phyloP scores from a whole-genome alignment of 2,797 vertebrate genomes.

The Lacerta viridis region DNA sequence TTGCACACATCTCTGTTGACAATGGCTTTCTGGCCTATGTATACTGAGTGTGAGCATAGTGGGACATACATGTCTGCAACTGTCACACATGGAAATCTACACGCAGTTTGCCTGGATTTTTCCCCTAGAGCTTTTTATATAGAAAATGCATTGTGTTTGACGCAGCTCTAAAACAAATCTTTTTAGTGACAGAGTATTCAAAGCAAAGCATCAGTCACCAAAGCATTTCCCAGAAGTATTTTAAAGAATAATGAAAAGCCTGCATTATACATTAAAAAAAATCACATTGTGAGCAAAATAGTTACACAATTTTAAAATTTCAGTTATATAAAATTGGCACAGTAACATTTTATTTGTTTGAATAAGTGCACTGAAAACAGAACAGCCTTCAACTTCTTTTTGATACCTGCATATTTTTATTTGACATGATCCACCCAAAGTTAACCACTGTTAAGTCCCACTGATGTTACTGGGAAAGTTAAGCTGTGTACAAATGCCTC shows the following conservation, averaged over 20 bases:
- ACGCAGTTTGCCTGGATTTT: neutral
- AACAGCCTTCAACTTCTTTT: conserved; percentile 68
- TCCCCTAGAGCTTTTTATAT: neutral
- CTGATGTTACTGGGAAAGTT: neutral
- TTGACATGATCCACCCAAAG: neutral
- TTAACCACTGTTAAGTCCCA: neutral
- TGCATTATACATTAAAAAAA: conserved; percentile 67
- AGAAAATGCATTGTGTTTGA: neutral
- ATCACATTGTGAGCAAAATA: conserved; percentile 64
- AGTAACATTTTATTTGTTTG: conserved; percentile 52
- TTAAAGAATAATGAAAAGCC: conserved; percentile 63
- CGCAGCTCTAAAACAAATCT: conserved; percentile 43
- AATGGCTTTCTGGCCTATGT: neutral
- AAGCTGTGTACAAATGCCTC: conserved; percentile 5
- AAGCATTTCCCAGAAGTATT: conserved; percentile 66
- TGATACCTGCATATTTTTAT: conserved; percentile 39
- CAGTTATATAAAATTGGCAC: conserved; percentile 71
- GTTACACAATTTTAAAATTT: conserved; percentile 71
- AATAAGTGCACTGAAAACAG: conserved; percentile 83
- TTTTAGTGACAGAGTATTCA: conserved; percentile 43
- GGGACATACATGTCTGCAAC: conserved; percentile 15
- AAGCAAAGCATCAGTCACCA: conserved; percentile 64
- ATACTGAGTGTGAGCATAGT: neutral
- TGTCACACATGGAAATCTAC: neutral
- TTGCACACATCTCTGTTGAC: neutral